Conservation (phyloP, 2,888 invertebrate species). For the Platypus cylindrus region DNA sequence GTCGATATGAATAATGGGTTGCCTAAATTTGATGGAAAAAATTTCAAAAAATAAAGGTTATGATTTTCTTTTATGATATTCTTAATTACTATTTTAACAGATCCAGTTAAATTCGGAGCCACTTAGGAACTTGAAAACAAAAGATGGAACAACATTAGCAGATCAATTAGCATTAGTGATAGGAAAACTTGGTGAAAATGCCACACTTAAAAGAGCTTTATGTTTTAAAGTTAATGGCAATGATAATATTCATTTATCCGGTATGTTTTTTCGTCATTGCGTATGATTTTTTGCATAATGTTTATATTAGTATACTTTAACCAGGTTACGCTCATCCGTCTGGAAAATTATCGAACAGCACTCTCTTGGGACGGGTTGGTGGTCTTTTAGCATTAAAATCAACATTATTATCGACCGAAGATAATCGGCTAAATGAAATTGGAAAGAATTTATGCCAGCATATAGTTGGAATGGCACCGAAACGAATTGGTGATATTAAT, state of each 20-base stretch:
- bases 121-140: conserved; percentile 46
- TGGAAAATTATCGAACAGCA: conserved; percentile 34
- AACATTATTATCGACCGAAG: conserved; percentile 22
- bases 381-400: conserved; percentile 62
- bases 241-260: conserved; percentile 9
- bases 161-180: conserved; percentile 78
- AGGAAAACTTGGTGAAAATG: conserved; percentile 85
- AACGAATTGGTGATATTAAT: conserved; percentile 48
- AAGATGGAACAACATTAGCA: conserved; percentile 57
- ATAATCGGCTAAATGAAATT: conserved; percentile 32
- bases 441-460: conserved; percentile 82
- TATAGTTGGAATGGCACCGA: conserved; percentile 79
- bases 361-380: conserved; percentile 72
- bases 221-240: conserved; percentile 50
- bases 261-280: too few relatives aligned
- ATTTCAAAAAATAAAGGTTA: too few relatives aligned
- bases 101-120: conserved; percentile 53
- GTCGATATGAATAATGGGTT: too few relatives aligned
- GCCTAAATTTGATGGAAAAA: too few relatives aligned
- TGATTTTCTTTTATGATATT: too few relatives aligned
- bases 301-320: conserved; percentile 33
- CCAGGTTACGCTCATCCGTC: conserved; percentile 73
- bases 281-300: conserved; percentile 2
- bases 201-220: conserved; percentile 63
- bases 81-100: conserved; percentile 19